These are phyloP conservation scores for Muscicapa comitata DNA, from an alignment of 2,797 vertebrate genomes.

Conservation along the genomic window DNA sequence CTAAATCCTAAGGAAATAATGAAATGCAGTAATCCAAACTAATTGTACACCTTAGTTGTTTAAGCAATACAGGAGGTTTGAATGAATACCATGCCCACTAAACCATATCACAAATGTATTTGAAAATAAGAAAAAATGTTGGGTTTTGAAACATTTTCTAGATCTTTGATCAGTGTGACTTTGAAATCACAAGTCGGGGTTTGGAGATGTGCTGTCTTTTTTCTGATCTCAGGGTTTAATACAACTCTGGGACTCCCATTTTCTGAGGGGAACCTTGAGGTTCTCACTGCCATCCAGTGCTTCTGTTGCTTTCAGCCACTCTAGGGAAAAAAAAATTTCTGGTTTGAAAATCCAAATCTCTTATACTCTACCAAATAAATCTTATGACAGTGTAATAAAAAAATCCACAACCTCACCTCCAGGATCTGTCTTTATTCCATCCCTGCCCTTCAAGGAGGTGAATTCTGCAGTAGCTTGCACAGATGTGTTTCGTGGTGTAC, in stretches of 20 bases:
- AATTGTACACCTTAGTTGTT: neutral
- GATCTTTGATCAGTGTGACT: neutral
- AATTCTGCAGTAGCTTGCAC: neutral
- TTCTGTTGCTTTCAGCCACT: neutral
- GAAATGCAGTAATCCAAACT: neutral
- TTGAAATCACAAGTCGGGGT: fast-evolving
- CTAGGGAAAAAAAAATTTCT: neutral
- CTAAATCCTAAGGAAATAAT: neutral
- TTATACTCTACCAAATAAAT: neutral
- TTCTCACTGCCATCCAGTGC: neutral
- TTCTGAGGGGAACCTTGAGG: neutral
- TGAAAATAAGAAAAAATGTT: neutral
- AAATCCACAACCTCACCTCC: neutral
- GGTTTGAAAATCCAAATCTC: neutral
- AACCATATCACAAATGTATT: neutral
- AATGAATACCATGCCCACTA: neutral
- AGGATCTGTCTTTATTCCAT: neutral
- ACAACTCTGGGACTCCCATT: fast-evolving
- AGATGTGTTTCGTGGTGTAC: neutral
- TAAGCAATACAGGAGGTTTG: neutral
- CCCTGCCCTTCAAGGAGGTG: neutral
- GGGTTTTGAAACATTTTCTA: fast-evolving
- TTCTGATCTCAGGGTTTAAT: neutral
- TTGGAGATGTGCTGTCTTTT: neutral
- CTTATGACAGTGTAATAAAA: neutral